Percentiles rank a stretch among this genome's conserved stretches.
These are phyloP conservation scores for Onchidella celtica DNA, from an alignment of 2,888 invertebrate species.

Conservation along the genomic window DNA sequence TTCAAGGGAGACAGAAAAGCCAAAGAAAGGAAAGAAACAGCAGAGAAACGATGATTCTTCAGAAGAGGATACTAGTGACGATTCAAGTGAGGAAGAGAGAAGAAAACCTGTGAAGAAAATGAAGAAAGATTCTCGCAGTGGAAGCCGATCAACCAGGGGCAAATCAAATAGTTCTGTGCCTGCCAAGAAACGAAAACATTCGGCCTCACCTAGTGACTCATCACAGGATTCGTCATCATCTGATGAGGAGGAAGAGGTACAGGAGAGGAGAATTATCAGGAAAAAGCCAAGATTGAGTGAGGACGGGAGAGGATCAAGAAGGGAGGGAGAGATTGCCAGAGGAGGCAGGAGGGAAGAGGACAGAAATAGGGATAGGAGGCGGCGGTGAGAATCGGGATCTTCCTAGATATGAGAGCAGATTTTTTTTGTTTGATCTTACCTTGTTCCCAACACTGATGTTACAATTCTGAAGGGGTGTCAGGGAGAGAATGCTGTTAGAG, in stretches of 20 bases:
- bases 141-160: background rate
- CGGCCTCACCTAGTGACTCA: background rate
- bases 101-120: background rate
- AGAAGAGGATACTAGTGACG: background rate
- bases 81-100: background rate
- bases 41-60: background rate
- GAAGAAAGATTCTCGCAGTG: background rate
- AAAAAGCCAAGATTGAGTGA: conserved; percentile 16
- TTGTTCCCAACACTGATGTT: too few relatives aligned
- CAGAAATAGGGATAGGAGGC: conserved; percentile 29
- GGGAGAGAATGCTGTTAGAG: too few relatives aligned
- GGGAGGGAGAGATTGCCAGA: background rate
- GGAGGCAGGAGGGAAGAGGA: background rate
- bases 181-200: background rate
- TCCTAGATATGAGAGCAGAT: too few relatives aligned
- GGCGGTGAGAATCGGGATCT: background rate
- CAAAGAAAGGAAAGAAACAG: background rate
- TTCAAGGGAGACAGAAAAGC: background rate
- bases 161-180: background rate
- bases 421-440: too few relatives aligned
- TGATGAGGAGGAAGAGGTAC: background rate
- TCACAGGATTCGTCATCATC: background rate
- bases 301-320: background rate
- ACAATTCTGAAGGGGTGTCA: too few relatives aligned
- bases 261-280: conserved; percentile 14